Base-by-base conservation (phyloP, 2,888 invertebrate species). In the Diaprepes abbreviatus region DNA sequence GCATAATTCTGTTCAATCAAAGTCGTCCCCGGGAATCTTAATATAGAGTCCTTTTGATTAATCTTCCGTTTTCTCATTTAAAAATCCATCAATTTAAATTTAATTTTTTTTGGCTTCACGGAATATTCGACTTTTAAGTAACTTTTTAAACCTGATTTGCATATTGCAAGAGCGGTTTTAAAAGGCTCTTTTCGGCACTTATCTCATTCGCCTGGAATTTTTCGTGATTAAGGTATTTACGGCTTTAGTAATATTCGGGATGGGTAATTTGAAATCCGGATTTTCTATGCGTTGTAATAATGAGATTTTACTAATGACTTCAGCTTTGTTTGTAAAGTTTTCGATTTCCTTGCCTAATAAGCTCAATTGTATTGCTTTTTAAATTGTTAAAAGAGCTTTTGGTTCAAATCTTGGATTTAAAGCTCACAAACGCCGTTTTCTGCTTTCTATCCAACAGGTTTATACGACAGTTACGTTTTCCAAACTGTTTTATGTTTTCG, bases 131-230 rank as follows among this genome's bases (percentile, higher is more conserved):
- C 65, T 57, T 68, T 57, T 57, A 66, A 64, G 63, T 50, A 40
- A 58, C 50, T 64, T 64, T 70, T 33, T 43, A 60, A 54, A 59
- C 35, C 43, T 33, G 35, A 70, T 70, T 70, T 70, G 64, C 70
- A 70, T 70, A 70, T 70, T 65, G 59, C 65, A 65, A 65, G 48
- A 40, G 14, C 35, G 17, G 17, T 40, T 63, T 45, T 57, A 31
- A 33, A 63, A 50, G 24, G 63, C 65, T 64, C 63, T 59, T 59
- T 59, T 58, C 45, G 4, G 12, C 45, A 69, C 24, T 58, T 63
- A 40, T 24, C 36, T 58, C 55, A 21, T 36, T 55, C 36, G 21
- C 40, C 16, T 57, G 38, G 48, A 45, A 57, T 58, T 69, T 63
- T 69, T 69, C 58, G 19, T 55, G 48, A 58, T 69, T 64, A 64